These are phyloP conservation scores for Panopea generosa DNA, from an alignment of 2,888 invertebrate genomes.

Conservation along the genomic window DNA sequence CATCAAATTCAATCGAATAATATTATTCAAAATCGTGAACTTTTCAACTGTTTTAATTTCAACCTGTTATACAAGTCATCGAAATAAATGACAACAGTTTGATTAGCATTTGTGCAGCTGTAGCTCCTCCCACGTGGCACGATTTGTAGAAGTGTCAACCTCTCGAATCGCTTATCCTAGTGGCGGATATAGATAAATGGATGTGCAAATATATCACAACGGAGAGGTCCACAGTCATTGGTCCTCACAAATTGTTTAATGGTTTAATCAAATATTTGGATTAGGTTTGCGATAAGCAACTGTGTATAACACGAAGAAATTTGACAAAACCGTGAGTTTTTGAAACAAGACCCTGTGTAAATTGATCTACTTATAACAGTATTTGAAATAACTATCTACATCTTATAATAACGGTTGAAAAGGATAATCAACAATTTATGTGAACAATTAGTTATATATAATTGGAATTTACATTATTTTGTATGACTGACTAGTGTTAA, in stretches of 20 bases:
- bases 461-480: too few species aligned
- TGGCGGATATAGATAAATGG: slow-evolving; percentile 29
- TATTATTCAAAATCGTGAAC: too few species aligned
- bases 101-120: neutral
- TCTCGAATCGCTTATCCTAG: slow-evolving; percentile 2
- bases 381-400: too few species aligned
- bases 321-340: slow-evolving; percentile 13
- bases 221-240: slow-evolving; percentile 15
- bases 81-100: neutral
- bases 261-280: slow-evolving; percentile 36
- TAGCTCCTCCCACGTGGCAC: slow-evolving; percentile 20
- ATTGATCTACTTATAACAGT: too few species aligned
- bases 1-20: too few species aligned
- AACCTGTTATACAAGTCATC: too few species aligned
- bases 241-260: slow-evolving; percentile 12
- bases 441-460: too few species aligned
- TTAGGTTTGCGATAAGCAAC: slow-evolving; percentile 10
- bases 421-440: too few species aligned
- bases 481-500: too few species aligned
- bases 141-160: slow-evolving; percentile 1
- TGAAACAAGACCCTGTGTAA: too few species aligned
- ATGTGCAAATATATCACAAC: slow-evolving; percentile 37
- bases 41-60: too few species aligned
- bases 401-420: too few species aligned
- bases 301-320: neutral